Evolutionary conservation across 1,140 invertebrate genomes (phyloP).

Genomic region (Gryon sp.): DNA sequence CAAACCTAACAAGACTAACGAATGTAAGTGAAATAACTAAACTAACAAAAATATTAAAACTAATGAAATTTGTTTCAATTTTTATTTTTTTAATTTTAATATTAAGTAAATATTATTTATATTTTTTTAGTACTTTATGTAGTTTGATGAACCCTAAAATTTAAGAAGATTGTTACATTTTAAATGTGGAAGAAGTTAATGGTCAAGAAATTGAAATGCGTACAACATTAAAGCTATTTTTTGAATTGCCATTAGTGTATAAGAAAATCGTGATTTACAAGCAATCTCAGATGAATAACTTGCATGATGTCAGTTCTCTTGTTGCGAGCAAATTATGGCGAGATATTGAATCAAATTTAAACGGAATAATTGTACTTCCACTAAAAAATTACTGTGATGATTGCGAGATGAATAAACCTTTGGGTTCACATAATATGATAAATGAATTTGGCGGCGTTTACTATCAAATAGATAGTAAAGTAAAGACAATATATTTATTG

Average conservation of each 20-base stretch:
- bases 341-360: constrained; percentile 8
- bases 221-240: constrained; percentile 52
- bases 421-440: constrained; percentile 5
- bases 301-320: constrained; percentile 33
- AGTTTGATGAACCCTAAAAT: too few species aligned
- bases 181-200: constrained; percentile 36
- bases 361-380: constrained; percentile 3
- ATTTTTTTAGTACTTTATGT: too few species aligned
- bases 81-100: too few species aligned
- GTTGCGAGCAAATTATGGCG: constrained; percentile 5
- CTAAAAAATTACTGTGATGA: constrained; percentile 14
- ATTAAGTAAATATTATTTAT: too few species aligned
- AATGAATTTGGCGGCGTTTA: constrained; percentile 1
- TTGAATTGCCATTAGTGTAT: constrained; percentile 60
- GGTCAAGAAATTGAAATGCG: constrained; percentile 52
- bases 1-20: too few species aligned
- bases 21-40: too few species aligned
- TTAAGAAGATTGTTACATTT: too few species aligned
- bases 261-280: constrained; percentile 43
- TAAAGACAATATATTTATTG: too few species aligned
- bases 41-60: too few species aligned
- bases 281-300: constrained; percentile 17
- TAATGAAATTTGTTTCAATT: too few species aligned
- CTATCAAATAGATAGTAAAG: too few species aligned
- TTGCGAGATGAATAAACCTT: constrained; percentile 13